These are phyloP conservation scores for Peromyscus melanophrys DNA, from an alignment of 2,797 vertebrate species.

Conservation along the genomic window DNA sequence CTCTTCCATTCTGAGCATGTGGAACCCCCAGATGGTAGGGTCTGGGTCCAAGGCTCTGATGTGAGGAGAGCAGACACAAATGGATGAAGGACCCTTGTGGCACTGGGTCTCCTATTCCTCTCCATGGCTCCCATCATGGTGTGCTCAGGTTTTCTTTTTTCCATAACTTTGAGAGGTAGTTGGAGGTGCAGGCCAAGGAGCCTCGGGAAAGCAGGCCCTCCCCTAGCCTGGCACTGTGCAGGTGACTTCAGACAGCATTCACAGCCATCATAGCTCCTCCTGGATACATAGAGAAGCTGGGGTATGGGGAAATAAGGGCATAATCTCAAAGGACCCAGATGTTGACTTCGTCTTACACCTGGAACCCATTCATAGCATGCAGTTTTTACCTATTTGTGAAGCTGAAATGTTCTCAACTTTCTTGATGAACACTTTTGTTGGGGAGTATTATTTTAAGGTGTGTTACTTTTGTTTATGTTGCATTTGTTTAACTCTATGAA, in stretches of 20 bases:
- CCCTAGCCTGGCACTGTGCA: not conserved
- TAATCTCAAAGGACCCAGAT: not conserved
- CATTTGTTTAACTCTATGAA: no score
- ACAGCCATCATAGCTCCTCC: rapidly evolving
- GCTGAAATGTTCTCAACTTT: not conserved
- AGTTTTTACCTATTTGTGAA: not conserved
- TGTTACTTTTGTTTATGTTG: no score
- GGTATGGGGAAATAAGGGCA: not conserved
- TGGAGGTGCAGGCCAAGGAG: rapidly evolving
- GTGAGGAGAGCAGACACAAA: rapidly evolving
- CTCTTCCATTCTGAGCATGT: not conserved
- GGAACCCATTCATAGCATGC: not conserved
- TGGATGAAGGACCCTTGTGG: no score
- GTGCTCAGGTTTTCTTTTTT: not conserved
- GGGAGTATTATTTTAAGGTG: no score
- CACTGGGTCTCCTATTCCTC: not conserved
- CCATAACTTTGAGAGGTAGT: rapidly evolving
- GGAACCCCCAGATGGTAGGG: not conserved
- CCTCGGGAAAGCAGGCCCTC: rapidly evolving
- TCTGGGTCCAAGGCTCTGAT: rapidly evolving
- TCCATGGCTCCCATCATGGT: rapidly evolving
- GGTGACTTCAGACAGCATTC: not conserved
- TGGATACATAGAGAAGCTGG: not conserved
- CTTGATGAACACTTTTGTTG: not conserved
- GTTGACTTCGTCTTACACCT: not conserved